Base-by-base conservation (phyloP, 2,888 invertebrate genomes). In the Ophioninae sp. region DNA sequence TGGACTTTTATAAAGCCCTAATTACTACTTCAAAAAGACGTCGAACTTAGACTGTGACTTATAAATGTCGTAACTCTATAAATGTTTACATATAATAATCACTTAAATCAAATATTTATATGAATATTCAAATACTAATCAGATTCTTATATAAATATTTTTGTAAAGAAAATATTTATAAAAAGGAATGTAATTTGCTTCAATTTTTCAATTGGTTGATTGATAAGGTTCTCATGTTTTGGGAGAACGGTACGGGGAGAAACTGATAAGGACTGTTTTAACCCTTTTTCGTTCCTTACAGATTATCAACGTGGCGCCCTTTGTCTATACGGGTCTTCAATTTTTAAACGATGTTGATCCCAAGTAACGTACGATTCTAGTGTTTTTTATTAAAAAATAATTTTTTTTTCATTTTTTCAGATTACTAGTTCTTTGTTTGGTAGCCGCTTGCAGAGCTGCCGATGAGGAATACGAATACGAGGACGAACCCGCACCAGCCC, bases 401-500 rank as follows among this genome's bases (percentile, higher is more conserved):
- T 64, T 39, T 37, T 22, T 30, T 64, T 86, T 63, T 79, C 13
- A 39, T 39, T 44, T 44, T 86, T 79, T 8, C 85, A 91, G 91
- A 87, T 85, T 91, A 81, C 72, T 90, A 67, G 87, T 86, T 37
- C 85, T 90, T 58, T 89, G 88, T 81, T 79, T 90, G 81, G 85
- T 91, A 83, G 89, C 89, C n/a, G 87, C 78, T 30, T 87, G 87
- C 77, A 88, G 84, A 79, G 88, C 90, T 73, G 89, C 88, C 63
- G 91, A 91, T 9, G 91, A 91, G 67, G 90, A 91, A 56, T 90
- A 91, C 86, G 91, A 91, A 41, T 90, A 91, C 74, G 91, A 90
- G 6, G 91, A 91, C 30, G 91, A 91, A 58, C 83, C 88, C 13
- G 87, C 85, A 44, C 86, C 86, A 39, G 87, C 88, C 6, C 89